phyloP scores from a whole-genome alignment of 2,888 invertebrate species.

The Hirtodrosophila duncani region DNA sequence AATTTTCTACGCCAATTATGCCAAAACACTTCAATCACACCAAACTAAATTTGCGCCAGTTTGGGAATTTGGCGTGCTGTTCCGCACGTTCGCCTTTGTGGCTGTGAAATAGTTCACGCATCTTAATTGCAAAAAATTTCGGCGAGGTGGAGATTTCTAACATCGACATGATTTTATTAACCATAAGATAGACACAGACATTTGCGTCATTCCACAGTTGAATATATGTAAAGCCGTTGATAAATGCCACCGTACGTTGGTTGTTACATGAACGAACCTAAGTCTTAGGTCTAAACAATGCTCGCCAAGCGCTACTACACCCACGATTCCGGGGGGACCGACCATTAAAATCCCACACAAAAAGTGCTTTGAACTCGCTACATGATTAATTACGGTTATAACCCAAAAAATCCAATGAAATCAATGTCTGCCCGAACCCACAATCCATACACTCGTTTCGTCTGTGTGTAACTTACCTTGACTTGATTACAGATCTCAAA shows the following conservation, averaged over 20 bases:
- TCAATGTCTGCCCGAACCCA: too few species aligned
- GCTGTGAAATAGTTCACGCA: slow-evolving; percentile 38
- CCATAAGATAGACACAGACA: slow-evolving; percentile 2
- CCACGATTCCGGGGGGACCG: slow-evolving; percentile 5
- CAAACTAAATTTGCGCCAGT: slow-evolving; percentile 29
- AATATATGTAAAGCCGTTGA: slow-evolving; percentile 11
- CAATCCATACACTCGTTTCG: too few species aligned
- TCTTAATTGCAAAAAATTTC: slow-evolving; percentile 16
- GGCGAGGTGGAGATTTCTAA: too few species aligned
- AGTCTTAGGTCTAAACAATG: slow-evolving; percentile 1
- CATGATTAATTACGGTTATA: slow-evolving; percentile 47
- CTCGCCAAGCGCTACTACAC: too few species aligned
- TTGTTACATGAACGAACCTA: not conserved
- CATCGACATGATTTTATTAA: too few species aligned
- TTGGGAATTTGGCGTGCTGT: slow-evolving; percentile 41
- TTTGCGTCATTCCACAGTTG: slow-evolving; percentile 20
- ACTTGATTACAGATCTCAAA: slow-evolving; percentile 97
- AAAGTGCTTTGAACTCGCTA: slow-evolving; percentile 56
- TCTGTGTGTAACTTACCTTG: slow-evolving; percentile 81
- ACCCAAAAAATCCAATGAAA: slow-evolving; percentile 5
- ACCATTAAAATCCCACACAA: slow-evolving; percentile 29
- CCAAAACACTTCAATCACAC: slow-evolving; percentile 57
- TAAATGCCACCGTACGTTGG: too few species aligned
- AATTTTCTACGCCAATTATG: slow-evolving; percentile 53
- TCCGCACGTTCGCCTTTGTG: slow-evolving; percentile 46